Percentiles rank a stretch among this genome's conserved stretches.
Conservation (phyloP, 2,797 vertebrate genomes). For the Myotis findleyi region DNA sequence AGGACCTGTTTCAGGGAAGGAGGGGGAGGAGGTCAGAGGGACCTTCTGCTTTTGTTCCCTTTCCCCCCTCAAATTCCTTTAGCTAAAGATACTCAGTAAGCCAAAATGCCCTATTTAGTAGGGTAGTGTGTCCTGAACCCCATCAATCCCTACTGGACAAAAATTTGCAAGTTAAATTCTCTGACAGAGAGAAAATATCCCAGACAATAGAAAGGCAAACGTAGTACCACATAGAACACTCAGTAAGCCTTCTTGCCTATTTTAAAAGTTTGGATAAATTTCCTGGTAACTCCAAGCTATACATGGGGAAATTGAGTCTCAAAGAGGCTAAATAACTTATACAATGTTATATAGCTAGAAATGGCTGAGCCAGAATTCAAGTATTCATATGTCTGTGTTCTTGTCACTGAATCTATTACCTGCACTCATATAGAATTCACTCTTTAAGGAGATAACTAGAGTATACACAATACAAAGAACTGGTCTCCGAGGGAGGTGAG, state of each 20-base stretch:
- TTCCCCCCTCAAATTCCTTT: neutral
- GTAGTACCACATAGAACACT: neutral
- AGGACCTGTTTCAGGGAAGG: neutral
- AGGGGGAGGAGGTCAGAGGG: neutral
- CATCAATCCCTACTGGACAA: neutral
- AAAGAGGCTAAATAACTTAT: neutral
- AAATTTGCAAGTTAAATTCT: neutral
- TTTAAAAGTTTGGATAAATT: conserved; percentile 11
- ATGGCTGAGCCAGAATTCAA: neutral
- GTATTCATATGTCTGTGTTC: neutral
- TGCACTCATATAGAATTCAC: neutral
- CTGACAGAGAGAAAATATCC: neutral
- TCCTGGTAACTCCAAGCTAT: neutral
- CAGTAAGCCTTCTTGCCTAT: neutral
- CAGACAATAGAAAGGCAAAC: neutral
- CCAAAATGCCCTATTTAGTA: neutral
- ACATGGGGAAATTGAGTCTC: neutral
- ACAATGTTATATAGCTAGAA: neutral
- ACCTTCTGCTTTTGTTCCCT: neutral
- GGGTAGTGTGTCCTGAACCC: neutral
- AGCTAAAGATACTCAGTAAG: neutral
- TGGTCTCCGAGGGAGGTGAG: neutral
- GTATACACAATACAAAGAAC: neutral
- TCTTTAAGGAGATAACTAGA: neutral
- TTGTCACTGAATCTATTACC: neutral